phyloP scores from a whole-genome alignment of 2,113 vertebrate species.

The pig (Sus scrofa) region T2T-Sscrofa CM000817.6:44508501-44509000 shows the following conservation, averaged over 20 bases:
- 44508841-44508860: background rate
- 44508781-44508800: background rate
- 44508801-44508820: too few relatives aligned
- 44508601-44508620: background rate
- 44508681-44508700: too few relatives aligned
- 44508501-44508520: background rate
- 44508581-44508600: background rate
- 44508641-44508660: accelerated
- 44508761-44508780: background rate
- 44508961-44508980: background rate
- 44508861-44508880: background rate
- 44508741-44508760: background rate
- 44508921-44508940: background rate
- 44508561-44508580: background rate
- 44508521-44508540: background rate
- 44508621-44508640: background rate
- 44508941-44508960: background rate
- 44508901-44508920: background rate
- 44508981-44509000: background rate
- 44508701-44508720: background rate
- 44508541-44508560: background rate
- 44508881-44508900: too few relatives aligned
- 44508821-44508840: background rate
- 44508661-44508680: accelerated
- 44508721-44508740: background rate